These are phyloP conservation scores for Myripristis murdjan DNA, from an alignment of 2,797 vertebrate genomes.

Conservation along the genomic window DNA sequence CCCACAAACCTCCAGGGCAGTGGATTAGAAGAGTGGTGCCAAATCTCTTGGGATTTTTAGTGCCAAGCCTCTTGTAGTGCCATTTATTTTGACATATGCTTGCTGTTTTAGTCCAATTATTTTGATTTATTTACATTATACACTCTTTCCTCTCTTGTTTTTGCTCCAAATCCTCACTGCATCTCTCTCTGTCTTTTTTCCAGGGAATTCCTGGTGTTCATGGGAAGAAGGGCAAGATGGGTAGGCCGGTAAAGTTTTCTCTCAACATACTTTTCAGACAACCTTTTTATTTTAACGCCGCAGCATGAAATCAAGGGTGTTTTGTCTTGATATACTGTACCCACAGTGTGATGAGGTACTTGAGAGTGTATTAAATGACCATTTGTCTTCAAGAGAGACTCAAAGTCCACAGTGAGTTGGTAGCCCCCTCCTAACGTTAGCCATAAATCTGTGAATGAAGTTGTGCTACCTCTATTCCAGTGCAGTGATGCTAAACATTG, in stretches of 20 bases:
- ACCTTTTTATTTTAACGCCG: constrained; percentile 55
- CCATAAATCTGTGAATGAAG: constrained; percentile 38
- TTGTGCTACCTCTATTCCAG: constrained; percentile 11
- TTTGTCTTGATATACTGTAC: constrained; percentile 53
- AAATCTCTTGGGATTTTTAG: background rate
- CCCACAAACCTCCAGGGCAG: constrained; percentile 12
- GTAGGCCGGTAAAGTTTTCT: constrained; percentile 99
- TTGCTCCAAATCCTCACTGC: constrained; percentile 23
- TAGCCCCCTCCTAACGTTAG: constrained; percentile 17
- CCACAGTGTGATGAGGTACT: constrained; percentile 17
- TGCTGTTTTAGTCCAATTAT: background rate
- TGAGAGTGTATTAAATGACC: constrained; percentile 42
- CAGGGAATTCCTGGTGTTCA: constrained; percentile 93
- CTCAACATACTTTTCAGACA: constrained; percentile 93
- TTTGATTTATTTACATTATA: background rate
- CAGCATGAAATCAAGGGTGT: constrained; percentile 29
- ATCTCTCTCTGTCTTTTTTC: constrained; percentile 62
- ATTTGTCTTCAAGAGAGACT: constrained; percentile 39
- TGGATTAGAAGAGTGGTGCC: constrained; percentile 18
- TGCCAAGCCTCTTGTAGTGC: background rate
- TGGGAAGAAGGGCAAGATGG: constrained; percentile 99
- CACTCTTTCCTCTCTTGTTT: constrained; percentile 4
- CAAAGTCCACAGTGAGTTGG: constrained; percentile 3
- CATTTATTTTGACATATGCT: background rate
- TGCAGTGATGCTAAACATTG: constrained; percentile 1